Evolutionary conservation across 2,113 vertebrate species (phyloP), one percentile per base, ranked within the genome.

Genomic region (Corvus moneduloides): DNA sequence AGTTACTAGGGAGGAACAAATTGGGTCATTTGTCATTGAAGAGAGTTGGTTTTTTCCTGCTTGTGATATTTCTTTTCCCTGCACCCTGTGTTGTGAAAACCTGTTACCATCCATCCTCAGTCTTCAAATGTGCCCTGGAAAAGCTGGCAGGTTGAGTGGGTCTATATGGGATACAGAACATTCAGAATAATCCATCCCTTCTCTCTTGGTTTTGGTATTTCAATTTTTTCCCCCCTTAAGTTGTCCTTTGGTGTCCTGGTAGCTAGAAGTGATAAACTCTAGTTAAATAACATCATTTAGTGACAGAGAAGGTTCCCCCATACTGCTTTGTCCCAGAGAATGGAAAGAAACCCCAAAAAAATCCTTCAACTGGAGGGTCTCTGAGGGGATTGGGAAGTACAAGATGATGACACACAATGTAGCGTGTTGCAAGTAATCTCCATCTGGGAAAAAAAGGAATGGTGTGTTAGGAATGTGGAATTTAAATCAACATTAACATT

Each of bases 1-100:
- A 58, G 72, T 80, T 85, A 79, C 95, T 84, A 75, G 58, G 63
- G 46, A 93, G 75, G 82, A 94, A 86, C 52, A 95, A 93, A 93
- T 81, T 86, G 59, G 93, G 79, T 63, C 82, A 61, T 89, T 94
- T 90, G 16, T 94, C 1, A 3, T 59, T 27, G 68, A 76, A 84
- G 61, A 86, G 67, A 35, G 30, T 54, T 68, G 24, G 2, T 4
- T 55, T 51, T 93, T 78, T 48, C 77, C 77, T 80, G 5, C 33
- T 74, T 32, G 19, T 13, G 39, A 28, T 77, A 71, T 48, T 90
- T 88, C 67, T 77, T 83, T 71, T 64, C n/a, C 56, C 8, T 33
- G 15, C 39, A 39, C 61, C 58, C 24, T 71, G 23, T 48, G 39
- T 63, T 48, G 37, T 67, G 63, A 51, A 91, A 93, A 48, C 39